A percentile compares a stretch with the other conserved stretches of the same genome.
Conservation (phyloP, 2,888 invertebrate genomes). For the Nemapogon koenigi region DNA sequence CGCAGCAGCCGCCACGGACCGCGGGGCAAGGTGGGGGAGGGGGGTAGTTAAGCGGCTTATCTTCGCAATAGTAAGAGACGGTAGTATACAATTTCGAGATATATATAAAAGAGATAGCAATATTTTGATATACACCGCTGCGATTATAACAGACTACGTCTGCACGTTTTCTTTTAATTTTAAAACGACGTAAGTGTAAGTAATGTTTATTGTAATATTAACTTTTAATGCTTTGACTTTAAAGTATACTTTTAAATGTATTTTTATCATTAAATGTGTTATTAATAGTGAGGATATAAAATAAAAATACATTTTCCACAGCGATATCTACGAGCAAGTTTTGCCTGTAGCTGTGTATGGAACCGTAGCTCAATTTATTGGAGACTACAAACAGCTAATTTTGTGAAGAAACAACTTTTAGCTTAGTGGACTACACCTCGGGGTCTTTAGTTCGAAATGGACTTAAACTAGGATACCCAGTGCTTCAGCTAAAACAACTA, state of each 20-base stretch:
- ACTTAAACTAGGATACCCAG: too few species aligned
- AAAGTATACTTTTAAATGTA: background rate
- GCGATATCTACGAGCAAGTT: conserved; percentile 59
- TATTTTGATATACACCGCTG: conserved; percentile 52
- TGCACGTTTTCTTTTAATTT: conserved; percentile 30
- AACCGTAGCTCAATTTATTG: conserved; percentile 39
- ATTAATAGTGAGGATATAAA: conserved; percentile 32
- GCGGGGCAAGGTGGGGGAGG: conserved; percentile 51
- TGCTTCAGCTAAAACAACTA: too few species aligned
- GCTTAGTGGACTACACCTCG: too few species aligned
- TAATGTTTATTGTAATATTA: background rate
- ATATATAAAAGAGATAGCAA: conserved; percentile 28
- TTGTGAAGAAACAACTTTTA: too few species aligned
- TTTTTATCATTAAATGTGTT: background rate
- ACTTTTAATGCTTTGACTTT: background rate
- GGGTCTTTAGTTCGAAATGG: too few species aligned
- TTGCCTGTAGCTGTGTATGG: conserved; percentile 25
- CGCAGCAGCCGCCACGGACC: conserved; percentile 45
- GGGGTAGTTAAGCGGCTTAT: conserved; percentile 62
- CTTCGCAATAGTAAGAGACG: conserved; percentile 43
- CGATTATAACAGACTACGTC: conserved; percentile 40
- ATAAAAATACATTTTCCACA: conserved; percentile 61
- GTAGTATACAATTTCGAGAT: conserved; percentile 18
- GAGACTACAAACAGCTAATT: conserved; percentile 55
- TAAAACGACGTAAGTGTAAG: conserved; percentile 26